Conservation (phyloP, 2,113 vertebrate genomes). For the Pterocles gutturalis region DNA sequence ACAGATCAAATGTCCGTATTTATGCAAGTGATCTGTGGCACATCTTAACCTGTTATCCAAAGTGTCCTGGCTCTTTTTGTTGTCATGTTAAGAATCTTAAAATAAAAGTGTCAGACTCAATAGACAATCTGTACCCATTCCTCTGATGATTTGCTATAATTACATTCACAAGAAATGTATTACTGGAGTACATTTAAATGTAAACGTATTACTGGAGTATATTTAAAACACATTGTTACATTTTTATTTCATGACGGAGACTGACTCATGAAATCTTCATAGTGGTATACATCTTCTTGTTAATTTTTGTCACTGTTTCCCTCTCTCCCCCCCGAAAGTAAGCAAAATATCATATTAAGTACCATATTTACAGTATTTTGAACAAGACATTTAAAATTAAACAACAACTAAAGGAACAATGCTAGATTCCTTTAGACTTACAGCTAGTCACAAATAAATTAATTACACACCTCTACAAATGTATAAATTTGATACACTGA, state of each 20-base stretch:
- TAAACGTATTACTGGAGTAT: background rate
- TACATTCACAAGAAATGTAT: background rate
- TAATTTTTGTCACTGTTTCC: background rate
- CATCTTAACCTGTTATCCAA: background rate
- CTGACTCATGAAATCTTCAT: background rate
- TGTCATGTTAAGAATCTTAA: background rate
- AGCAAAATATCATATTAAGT: background rate
- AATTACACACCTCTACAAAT: background rate
- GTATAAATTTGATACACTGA: background rate
- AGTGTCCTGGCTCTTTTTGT: background rate
- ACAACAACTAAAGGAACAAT: background rate
- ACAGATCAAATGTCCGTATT: background rate
- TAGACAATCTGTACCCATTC: background rate
- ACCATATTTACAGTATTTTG: background rate
- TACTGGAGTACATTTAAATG: background rate
- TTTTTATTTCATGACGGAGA: background rate
- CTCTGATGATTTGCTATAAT: background rate
- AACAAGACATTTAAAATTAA: background rate
- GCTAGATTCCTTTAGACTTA: background rate
- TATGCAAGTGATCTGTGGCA: background rate
- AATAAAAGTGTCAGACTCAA: background rate
- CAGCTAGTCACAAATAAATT: background rate
- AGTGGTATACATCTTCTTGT: background rate
- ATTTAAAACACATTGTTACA: background rate
- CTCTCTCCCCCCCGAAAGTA: rapidly evolving